Evolutionary conservation across 1,140 invertebrate species (phyloP), one percentile per base, ranked within the genome.

Genomic region (Danaus melanippus): DNA sequence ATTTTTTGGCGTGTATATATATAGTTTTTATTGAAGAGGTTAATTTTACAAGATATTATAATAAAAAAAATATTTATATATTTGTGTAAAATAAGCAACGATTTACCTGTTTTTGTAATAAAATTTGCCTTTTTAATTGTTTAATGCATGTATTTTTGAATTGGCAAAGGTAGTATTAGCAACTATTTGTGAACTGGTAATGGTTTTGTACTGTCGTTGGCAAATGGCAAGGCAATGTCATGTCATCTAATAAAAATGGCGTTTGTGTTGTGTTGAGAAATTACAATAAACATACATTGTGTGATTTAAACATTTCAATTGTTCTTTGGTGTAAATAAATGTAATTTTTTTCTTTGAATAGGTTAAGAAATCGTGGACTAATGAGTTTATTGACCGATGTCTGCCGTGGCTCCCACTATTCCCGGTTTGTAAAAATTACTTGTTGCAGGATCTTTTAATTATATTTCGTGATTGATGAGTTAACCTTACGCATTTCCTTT

Each of bases 361-460:
- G 67, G 66, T 65, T 69, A 77, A 62, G 62, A 70, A 67, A 82
- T 72, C 64, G 72, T 75, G 71, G 65, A 79, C 81, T 78, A 67
- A 84, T 84, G 81, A 80, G 78, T 82, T 79, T 82, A 72, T 74
- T 85, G 78, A 83, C 84, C 74, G 83, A 87, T 87, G 84, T 87
- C 84, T 84, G 74, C 84, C 77, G 77, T 87, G 82, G 82, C 84
- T 74, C 83, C 82, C 75, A 86, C 73, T 79, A 84, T 84, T 74
- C 80, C 83, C 82, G 83, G 84, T 87, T 79, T 52, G 81, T 84
- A 51, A 63, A 69, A 64, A 62, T 70, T 71, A 67, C 58, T 66
- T 67, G 64, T 74, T 70, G 64, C 67, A 70, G 63, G 10, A 15
- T 42, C 47, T 45, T 42, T 52, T 49, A 51, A 41, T 46, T 53